Percentiles rank a stretch among this genome's conserved stretches.
These are phyloP conservation scores for Drosophila planitibia DNA, from an alignment of 2,888 invertebrate species.

Conservation along the genomic window DNA sequence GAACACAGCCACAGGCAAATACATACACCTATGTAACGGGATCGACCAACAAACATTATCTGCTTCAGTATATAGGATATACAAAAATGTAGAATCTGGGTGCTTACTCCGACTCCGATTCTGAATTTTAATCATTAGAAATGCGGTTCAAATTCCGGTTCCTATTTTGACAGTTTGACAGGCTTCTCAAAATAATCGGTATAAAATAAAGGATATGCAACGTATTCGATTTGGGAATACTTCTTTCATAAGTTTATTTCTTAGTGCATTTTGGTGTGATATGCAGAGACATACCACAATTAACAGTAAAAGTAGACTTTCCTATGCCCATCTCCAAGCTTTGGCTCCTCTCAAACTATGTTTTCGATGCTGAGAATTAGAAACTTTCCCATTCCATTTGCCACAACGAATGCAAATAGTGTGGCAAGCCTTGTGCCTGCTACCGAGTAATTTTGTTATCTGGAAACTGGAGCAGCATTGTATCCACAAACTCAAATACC, in stretches of 20 bases:
- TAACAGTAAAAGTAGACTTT: background rate
- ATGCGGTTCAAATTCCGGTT: background rate
- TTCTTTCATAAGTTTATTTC: background rate
- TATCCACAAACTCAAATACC: constrained; percentile 29
- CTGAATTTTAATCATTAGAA: background rate
- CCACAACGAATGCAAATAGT: background rate
- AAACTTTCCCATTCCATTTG: background rate
- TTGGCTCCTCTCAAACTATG: no score
- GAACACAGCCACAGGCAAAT: background rate
- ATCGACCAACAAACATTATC: background rate
- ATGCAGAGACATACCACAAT: background rate
- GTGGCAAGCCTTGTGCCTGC: constrained; percentile 4
- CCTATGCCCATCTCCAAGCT: background rate
- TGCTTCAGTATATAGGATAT: background rate
- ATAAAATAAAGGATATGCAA: no score
- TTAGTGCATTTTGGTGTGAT: background rate
- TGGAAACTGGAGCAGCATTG: constrained; percentile 20
- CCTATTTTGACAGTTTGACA: background rate
- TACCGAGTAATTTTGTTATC: constrained; percentile 43
- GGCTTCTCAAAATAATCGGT: no score
- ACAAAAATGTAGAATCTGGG: background rate
- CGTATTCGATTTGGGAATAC: background rate
- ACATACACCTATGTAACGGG: rapidly evolving
- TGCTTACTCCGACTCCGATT: background rate
- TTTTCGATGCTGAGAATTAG: background rate